Evolutionary conservation across 2,888 invertebrate species (phyloP).

Genomic region (Limulus polyphemus): DNA sequence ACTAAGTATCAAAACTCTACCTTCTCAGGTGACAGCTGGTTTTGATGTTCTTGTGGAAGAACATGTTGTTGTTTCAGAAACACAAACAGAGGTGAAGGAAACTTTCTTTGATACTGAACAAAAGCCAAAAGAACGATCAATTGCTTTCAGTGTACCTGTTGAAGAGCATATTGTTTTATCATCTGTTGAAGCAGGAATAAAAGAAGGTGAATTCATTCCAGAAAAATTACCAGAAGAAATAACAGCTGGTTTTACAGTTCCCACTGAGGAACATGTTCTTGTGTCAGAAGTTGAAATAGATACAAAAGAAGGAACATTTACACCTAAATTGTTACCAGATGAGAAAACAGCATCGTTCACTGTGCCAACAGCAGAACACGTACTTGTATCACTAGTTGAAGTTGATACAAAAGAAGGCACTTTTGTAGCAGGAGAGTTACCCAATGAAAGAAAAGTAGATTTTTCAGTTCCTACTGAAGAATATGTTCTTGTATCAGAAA

Average conservation of each 20-base stretch:
- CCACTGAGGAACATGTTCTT: conserved; percentile 10
- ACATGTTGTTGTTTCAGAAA: conserved; percentile 18
- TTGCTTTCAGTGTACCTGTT: conserved; percentile 14
- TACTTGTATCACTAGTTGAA: conserved; percentile 14
- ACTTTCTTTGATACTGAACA: conserved; percentile 7
- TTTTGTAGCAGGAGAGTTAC: conserved; percentile 8
- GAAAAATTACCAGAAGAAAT: conserved; percentile 9
- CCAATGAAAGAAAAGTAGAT: conserved; percentile 16
- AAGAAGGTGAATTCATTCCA: conserved; percentile 5
- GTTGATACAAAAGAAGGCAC: conserved; percentile 18
- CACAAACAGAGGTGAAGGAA: conserved; percentile 11
- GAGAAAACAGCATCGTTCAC: conserved; percentile 13
- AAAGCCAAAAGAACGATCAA: conserved; percentile 11
- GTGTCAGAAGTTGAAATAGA: conserved; percentile 8
- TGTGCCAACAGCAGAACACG: conserved; percentile 17
- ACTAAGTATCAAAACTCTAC: conserved; percentile 10
- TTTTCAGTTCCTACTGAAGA: conserved; percentile 17
- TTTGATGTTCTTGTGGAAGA: conserved; percentile 2
- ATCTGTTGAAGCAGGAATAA: background rate
- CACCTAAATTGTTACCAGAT: conserved; percentile 1
- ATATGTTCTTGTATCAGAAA: conserved; percentile 23
- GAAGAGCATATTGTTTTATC: background rate
- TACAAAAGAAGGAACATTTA: conserved; percentile 11
- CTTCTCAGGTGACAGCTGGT: conserved; percentile 4
- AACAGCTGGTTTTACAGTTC: conserved; percentile 5